phyloP scores from a whole-genome alignment of 2,113 vertebrate species.

The Sprattus sprattus region DNA sequence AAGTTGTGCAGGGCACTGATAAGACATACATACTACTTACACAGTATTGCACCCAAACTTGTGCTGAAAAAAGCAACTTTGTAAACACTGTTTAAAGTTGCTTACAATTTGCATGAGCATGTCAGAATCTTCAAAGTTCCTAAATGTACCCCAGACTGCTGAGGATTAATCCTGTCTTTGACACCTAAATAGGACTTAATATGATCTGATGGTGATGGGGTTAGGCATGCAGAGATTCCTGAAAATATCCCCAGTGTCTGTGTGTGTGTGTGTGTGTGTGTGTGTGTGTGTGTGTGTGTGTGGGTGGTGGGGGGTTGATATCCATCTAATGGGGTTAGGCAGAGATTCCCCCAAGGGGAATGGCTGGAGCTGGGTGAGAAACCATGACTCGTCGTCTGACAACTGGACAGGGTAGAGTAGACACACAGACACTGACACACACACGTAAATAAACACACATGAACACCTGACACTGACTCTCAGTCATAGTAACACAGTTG shows the following conservation, averaged over 20 bases:
- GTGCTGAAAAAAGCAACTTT: too few relatives aligned
- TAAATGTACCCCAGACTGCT: too few relatives aligned
- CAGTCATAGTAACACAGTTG: too few relatives aligned
- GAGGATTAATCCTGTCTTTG: too few relatives aligned
- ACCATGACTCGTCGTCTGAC: neutral
- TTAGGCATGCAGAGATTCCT: neutral
- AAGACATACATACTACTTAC: too few relatives aligned
- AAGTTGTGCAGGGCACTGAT: too few relatives aligned
- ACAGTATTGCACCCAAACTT: too few relatives aligned
- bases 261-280: constrained; percentile 29
- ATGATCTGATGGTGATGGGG: neutral
- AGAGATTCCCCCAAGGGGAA: neutral
- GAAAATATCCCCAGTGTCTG: neutral
- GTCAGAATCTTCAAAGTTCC: too few relatives aligned
- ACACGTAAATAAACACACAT: neutral
- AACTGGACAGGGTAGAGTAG: neutral
- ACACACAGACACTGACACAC: neutral
- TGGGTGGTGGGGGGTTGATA: constrained; percentile 25
- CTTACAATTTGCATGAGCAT: too few relatives aligned
- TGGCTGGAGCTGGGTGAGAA: neutral
- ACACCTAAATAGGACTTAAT: too few relatives aligned
- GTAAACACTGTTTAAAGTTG: too few relatives aligned
- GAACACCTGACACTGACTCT: neutral
- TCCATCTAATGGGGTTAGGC: constrained; percentile 3
- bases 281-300: constrained; percentile 39